Percentiles rank a stretch among this genome's conserved stretches.
These are phyloP conservation scores for Aphelocoma californica DNA, from an alignment of 2,797 vertebrate species.

Conservation along the genomic window DNA sequence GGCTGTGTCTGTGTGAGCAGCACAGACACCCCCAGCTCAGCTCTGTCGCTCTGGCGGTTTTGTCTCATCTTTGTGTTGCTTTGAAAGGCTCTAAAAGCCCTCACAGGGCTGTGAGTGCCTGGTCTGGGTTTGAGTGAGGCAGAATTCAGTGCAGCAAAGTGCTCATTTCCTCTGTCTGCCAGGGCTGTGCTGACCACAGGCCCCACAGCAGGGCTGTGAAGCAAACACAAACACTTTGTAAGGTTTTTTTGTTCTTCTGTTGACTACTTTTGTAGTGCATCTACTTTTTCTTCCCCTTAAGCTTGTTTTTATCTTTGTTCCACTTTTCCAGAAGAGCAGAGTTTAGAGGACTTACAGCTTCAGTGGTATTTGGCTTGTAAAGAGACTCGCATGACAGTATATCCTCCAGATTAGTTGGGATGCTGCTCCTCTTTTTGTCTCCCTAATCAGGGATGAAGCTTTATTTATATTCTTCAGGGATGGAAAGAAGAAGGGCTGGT, in stretches of 20 bases:
- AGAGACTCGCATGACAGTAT: background rate
- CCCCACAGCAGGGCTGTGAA: background rate
- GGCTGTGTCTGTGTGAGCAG: background rate
- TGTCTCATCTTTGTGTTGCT: background rate
- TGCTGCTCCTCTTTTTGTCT: background rate
- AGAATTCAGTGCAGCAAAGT: background rate
- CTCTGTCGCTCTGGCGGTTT: background rate
- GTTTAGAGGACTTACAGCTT: background rate
- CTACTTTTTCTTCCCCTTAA: background rate
- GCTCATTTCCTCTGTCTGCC: slow-evolving; percentile 12
- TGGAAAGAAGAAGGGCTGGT: background rate
- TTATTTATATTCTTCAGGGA: background rate
- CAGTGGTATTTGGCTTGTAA: background rate
- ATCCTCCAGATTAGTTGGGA: slow-evolving; percentile 24
- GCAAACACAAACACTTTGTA: background rate
- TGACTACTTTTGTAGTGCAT: background rate
- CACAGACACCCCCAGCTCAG: background rate
- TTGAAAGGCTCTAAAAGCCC: slow-evolving; percentile 11
- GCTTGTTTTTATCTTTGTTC: background rate
- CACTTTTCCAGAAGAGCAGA: background rate
- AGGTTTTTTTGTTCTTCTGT: background rate
- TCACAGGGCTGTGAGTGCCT: background rate
- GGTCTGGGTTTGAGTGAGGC: background rate
- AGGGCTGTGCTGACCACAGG: background rate
- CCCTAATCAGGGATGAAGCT: slow-evolving; percentile 39